These are phyloP conservation scores for Dromaius novaehollandiae DNA, from an alignment of 2,113 vertebrate species.

Conservation along the genomic window DNA sequence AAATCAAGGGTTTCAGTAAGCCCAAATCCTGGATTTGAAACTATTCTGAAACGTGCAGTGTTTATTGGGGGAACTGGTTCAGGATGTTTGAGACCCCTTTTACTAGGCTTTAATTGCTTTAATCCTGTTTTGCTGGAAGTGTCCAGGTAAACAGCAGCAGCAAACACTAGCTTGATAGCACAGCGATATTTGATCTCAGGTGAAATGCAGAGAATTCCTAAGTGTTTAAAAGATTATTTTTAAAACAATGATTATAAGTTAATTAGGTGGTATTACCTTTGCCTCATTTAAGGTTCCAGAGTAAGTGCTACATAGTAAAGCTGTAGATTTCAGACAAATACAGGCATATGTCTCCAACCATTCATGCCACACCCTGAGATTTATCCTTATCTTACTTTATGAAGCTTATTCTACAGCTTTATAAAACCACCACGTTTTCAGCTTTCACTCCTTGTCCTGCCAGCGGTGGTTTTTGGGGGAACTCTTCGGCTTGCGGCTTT, in stretches of 20 bases:
- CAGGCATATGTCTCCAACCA: rapidly evolving
- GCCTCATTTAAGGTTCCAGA: neutral
- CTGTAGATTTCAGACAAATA: neutral
- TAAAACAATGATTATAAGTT: neutral
- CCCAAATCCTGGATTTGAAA: neutral
- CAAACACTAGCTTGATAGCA: neutral
- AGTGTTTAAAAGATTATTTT: neutral
- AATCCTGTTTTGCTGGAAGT: neutral
- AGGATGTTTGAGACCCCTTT: neutral
- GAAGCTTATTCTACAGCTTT: neutral
- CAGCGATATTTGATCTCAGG: neutral
- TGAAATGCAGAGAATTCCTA: neutral
- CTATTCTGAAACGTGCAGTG: rapidly evolving
- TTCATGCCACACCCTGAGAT: rapidly evolving
- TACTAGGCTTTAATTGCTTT: neutral
- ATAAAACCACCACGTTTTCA: rapidly evolving
- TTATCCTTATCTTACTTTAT: too few relatives aligned
- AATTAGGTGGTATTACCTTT: neutral
- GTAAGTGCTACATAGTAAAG: neutral
- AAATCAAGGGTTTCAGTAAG: neutral
- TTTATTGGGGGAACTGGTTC: neutral
- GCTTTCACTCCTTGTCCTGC: neutral
- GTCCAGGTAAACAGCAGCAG: rapidly evolving
- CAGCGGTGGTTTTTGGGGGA: neutral
- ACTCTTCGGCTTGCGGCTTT: neutral